Conservation (phyloP, 1,140 invertebrate genomes). For the Brachionus plicatilis region DNA sequence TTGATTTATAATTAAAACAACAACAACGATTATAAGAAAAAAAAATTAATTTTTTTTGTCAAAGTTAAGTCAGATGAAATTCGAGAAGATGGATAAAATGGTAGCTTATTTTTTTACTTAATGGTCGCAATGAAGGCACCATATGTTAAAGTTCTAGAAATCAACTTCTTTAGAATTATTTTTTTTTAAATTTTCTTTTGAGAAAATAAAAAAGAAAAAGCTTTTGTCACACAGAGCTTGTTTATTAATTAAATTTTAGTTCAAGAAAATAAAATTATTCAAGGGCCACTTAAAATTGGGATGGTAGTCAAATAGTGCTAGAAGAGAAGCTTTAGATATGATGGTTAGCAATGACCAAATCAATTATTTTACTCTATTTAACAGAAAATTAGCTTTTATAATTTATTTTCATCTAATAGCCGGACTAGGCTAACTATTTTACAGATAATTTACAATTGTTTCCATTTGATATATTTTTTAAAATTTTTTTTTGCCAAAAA, state of each 20-base stretch:
- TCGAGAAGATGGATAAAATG: neutral
- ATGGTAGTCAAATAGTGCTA: neutral
- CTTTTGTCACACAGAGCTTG: neutral
- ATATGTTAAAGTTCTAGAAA: neutral
- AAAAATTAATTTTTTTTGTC: neutral
- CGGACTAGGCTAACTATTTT: neutral
- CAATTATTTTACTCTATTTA: neutral
- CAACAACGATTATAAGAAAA: neutral
- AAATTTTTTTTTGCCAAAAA: neutral
- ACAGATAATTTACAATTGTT: conserved; percentile 9
- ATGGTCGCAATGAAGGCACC: neutral
- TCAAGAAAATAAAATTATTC: neutral
- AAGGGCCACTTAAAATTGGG: neutral
- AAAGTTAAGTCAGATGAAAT: neutral
- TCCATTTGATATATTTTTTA: neutral
- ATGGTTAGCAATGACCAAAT: neutral
- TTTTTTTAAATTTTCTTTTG: neutral
- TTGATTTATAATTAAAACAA: neutral
- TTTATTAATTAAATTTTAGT: neutral
- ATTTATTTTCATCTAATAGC: neutral
- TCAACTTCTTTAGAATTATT: neutral
- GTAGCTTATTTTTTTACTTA: neutral
- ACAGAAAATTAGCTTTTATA: neutral
- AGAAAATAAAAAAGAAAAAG: neutral
- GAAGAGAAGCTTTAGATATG: neutral